Conservation (phyloP, 2,113 vertebrate genomes). For the Hemichromis elongatus region DNA sequence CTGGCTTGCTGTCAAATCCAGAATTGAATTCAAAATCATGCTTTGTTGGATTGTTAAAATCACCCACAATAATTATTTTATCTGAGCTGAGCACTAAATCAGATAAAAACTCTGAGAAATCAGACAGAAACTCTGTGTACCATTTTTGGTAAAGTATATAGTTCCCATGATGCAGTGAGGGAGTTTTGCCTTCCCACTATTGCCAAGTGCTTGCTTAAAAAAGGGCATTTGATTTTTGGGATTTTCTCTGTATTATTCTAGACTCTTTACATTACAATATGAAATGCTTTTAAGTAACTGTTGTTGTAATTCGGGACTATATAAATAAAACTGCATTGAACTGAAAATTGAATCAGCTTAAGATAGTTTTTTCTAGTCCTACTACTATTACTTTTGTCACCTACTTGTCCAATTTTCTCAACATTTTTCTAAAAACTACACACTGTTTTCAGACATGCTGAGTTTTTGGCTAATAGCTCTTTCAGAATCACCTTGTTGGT, state of each 20-base stretch:
- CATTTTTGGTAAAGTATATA: too few species aligned
- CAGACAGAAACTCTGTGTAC: too few species aligned
- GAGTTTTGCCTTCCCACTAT: background rate
- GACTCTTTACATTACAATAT: background rate
- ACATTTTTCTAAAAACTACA: background rate
- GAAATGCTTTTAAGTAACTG: background rate
- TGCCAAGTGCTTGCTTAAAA: background rate
- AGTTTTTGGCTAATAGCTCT: background rate
- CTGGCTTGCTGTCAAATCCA: too few species aligned
- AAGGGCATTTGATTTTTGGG: background rate
- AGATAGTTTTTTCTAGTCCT: background rate
- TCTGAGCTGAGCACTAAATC: too few species aligned
- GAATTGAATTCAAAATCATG: too few species aligned
- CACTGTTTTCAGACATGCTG: background rate
- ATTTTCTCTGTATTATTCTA: background rate
- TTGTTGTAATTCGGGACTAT: background rate
- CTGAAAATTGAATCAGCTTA: background rate
- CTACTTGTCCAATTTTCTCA: background rate
- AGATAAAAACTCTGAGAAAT: too few species aligned
- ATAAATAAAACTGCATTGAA: background rate
- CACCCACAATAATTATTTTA: too few species aligned
- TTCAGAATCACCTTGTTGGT: background rate
- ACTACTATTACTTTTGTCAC: background rate
- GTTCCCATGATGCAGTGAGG: background rate
- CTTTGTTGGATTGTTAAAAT: too few species aligned